A percentile compares a stretch with the other conserved stretches of the same genome.
phyloP scores from a whole-genome alignment of 92 coral and sea anemone species.

The Scolanthus callimorphus region DNA sequence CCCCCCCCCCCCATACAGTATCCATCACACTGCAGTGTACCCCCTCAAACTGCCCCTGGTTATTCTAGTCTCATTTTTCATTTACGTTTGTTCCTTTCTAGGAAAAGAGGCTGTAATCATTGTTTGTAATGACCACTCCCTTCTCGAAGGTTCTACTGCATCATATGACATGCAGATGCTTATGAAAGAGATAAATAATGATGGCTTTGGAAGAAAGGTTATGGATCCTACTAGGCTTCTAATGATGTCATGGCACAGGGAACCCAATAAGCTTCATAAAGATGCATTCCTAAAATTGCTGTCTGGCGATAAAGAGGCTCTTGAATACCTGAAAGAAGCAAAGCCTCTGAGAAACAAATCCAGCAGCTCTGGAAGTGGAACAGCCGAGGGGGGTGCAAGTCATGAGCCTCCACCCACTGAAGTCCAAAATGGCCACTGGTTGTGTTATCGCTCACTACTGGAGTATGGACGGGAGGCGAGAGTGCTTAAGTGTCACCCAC shows the following conservation, averaged over 20 bases:
- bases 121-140: background rate
- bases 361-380: too few relatives aligned
- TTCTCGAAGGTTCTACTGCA: background rate
- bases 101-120: background rate
- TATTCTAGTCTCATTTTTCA: too few relatives aligned
- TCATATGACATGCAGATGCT: background rate
- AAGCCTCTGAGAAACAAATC: background rate
- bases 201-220: too few relatives aligned
- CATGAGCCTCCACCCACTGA: too few relatives aligned
- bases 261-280: background rate
- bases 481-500: background rate
- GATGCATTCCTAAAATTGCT: background rate
- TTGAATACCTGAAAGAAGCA: background rate
- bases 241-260: conserved; percentile 13
- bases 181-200: background rate
- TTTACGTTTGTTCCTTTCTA: too few relatives aligned
- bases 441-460: conserved; percentile 8
- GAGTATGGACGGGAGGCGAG: background rate
- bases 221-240: background rate
- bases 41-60: too few relatives aligned
- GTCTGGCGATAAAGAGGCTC: background rate
- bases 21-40: too few relatives aligned
- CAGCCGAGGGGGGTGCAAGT: too few relatives aligned
- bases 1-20: too few relatives aligned
- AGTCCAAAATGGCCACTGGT: too few relatives aligned